phyloP scores from a whole-genome alignment of 2,797 vertebrate species.

The Alectoris magna region DNA sequence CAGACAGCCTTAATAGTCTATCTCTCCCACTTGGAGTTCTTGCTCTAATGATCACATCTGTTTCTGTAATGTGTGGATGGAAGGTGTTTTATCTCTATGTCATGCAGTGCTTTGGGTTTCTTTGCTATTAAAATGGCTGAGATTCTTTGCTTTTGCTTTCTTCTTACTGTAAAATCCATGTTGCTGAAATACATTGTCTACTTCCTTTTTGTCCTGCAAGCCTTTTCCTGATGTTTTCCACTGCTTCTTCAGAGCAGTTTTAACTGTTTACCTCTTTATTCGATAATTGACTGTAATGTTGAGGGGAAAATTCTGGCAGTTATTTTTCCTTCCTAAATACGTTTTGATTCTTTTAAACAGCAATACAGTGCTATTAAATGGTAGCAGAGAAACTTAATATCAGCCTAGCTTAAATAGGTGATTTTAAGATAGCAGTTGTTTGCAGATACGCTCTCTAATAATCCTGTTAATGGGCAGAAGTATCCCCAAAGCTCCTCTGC shows the following conservation, averaged over 20 bases:
- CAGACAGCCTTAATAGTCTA: background rate
- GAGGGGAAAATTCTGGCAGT: background rate
- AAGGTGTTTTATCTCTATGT: background rate
- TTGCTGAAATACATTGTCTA: background rate
- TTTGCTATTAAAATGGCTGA: background rate
- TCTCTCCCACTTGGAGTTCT: background rate
- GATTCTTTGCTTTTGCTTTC: background rate
- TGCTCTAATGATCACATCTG: background rate
- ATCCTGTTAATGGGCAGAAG: background rate
- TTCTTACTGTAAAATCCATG: background rate
- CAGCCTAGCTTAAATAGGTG: background rate
- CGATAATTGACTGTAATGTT: background rate
- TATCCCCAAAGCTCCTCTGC: background rate
- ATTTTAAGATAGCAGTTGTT: background rate
- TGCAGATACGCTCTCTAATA: background rate
- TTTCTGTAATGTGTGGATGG: background rate
- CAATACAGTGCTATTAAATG: background rate
- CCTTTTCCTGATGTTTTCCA: background rate
- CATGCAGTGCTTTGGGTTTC: background rate
- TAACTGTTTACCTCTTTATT: conserved; percentile 23
- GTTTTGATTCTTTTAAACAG: background rate
- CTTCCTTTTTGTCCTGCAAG: background rate
- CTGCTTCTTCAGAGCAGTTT: background rate
- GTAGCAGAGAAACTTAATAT: background rate
- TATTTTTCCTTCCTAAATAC: background rate